Percentiles rank a stretch among this genome's conserved stretches.
phyloP scores from a whole-genome alignment of 2,113 vertebrate genomes.

The Lagopus leucura region DNA sequence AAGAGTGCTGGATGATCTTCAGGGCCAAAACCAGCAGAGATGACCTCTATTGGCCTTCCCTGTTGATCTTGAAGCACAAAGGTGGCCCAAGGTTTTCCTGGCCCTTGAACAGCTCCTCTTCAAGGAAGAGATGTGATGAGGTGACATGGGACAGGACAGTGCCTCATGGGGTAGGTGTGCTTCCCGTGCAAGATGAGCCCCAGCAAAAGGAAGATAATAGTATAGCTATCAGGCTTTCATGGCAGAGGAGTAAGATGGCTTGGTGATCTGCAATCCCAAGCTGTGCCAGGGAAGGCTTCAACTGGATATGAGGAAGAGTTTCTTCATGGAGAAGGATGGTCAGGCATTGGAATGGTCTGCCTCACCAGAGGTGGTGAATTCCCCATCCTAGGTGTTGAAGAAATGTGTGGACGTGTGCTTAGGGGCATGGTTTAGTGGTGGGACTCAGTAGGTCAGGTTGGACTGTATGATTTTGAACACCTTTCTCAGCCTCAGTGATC shows the following conservation, averaged over 20 bases:
- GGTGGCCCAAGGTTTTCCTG: background rate
- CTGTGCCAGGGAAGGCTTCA: background rate
- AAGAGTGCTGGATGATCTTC: background rate
- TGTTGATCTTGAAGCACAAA: background rate
- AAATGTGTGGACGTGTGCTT: background rate
- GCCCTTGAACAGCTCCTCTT: accelerated
- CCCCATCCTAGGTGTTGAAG: background rate
- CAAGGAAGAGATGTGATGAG: background rate
- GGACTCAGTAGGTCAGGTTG: background rate
- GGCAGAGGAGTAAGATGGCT: too few relatives aligned
- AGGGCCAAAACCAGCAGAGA: background rate
- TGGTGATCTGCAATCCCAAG: background rate
- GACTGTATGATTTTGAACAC: background rate
- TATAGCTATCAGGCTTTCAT: accelerated
- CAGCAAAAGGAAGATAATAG: accelerated
- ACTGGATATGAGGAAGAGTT: background rate
- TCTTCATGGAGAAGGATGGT: background rate
- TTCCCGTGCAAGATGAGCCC: accelerated
- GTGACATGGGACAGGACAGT: background rate
- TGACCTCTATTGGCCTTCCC: too few relatives aligned
- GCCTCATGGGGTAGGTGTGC: accelerated
- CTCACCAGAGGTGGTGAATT: background rate
- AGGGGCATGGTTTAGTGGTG: background rate
- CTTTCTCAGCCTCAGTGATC: background rate
- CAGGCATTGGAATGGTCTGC: background rate